Base-by-base conservation (phyloP, 2,888 invertebrate genomes). In the Drosophila ezoana region DNA sequence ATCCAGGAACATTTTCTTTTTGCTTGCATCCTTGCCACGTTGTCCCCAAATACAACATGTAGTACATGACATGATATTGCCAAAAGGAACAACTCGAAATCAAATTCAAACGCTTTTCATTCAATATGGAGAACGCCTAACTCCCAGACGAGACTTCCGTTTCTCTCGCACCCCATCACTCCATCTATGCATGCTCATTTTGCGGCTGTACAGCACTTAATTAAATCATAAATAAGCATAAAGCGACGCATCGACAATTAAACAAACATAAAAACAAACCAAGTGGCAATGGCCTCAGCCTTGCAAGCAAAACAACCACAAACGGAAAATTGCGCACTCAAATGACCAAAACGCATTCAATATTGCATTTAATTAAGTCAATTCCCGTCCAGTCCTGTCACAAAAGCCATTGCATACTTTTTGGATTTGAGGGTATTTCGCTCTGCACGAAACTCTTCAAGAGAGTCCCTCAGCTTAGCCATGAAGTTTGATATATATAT, bases 151-250 rank as follows among this genome's bases (percentile, higher is more conserved):
- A 56, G 53, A 56, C 28, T 8, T 28, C 8, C 28, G 28, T 28
- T 28, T 28, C 28, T 8, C 28, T 8, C 28, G 2, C 2, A 8
- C 28, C 8, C 8, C 28, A 28, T 28, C 8, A 8, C 28, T 28
- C 28, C 28, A 8, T 28, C 53, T 28, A 32, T 52, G 63, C 73
- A 71, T 70, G 64, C 76, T 78, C 76, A 87, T 84, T 77, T 81
- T 76, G 72, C 65, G 78, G 76, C 66, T 56, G 70, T 63, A 61
- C 66, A 69, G 76, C 84, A 88, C 79, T 88, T 87, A 87, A 87
- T 87, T 87, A 87, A 87, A 87, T 87, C 86, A 88, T 87, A 88
- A 88, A 87, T 87, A 87, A 87, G 88, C 86, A 87, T 76, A 71
- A 86, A 82, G 76, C 83, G 83, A 69, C 87, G 83, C 88, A 77